phyloP scores from a whole-genome alignment of 2,888 invertebrate genomes.

The Troides oblongomaculatus region DNA sequence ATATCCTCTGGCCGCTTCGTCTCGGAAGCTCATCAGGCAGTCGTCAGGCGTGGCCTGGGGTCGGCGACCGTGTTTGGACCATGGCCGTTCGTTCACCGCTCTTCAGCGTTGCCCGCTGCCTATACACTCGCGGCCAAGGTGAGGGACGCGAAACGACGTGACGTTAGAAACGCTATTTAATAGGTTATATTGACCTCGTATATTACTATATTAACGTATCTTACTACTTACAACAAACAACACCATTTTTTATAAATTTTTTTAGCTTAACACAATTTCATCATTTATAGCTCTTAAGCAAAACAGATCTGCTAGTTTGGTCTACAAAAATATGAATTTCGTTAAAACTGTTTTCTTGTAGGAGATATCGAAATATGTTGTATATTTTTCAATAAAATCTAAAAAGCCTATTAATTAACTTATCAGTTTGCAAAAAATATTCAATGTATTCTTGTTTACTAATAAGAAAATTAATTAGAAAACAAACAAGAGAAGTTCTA shows the following conservation, averaged over 20 bases:
- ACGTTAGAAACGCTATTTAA: constrained; percentile 45
- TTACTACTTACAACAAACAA: neutral
- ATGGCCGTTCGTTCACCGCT: constrained; percentile 61
- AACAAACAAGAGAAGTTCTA: no score
- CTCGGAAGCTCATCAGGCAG: constrained; percentile 60
- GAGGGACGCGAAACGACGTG: constrained; percentile 49
- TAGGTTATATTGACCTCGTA: constrained; percentile 48
- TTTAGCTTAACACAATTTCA: constrained; percentile 3
- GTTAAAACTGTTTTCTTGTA: no score
- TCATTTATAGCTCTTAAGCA: neutral
- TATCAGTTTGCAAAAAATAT: no score
- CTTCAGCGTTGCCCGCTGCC: constrained; percentile 28
- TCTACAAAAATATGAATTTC: no score
- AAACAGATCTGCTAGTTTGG: neutral
- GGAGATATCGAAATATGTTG: no score
- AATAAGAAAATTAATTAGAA: no score
- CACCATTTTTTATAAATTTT: constrained; percentile 2
- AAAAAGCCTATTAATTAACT: no score
- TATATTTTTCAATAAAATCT: no score
- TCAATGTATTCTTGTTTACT: no score
- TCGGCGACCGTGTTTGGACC: constrained; percentile 71
- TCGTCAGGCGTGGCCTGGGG: constrained; percentile 55
- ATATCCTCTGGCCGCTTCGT: constrained; percentile 20
- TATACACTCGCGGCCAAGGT: constrained; percentile 68
- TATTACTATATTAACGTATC: neutral